These are phyloP conservation scores for Ifrita kowaldi DNA, from an alignment of 2,113 vertebrate species.

Conservation along the genomic window DNA sequence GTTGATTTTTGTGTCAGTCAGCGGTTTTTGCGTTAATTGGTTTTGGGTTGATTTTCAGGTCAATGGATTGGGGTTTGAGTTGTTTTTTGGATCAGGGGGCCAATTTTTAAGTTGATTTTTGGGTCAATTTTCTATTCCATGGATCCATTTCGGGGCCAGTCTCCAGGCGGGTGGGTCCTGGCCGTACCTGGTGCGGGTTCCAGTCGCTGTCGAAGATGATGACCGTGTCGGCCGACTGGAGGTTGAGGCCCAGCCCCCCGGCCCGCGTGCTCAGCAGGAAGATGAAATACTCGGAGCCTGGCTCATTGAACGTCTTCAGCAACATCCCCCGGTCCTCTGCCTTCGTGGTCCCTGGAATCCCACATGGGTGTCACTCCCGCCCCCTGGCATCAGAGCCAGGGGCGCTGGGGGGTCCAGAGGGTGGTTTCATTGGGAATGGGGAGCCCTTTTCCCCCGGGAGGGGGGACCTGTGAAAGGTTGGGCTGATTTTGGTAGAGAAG, in stretches of 20 bases:
- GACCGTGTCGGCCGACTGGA: slow-evolving; percentile 94
- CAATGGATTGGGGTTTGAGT: background rate
- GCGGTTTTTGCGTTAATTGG: background rate
- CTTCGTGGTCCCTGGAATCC: slow-evolving; percentile 85
- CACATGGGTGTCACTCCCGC: rapidly evolving
- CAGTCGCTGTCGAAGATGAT: slow-evolving; percentile 98
- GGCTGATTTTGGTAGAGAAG: background rate
- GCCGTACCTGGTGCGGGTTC: slow-evolving; percentile 93
- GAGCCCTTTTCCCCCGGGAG: background rate
- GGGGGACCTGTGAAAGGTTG: too few relatives aligned
- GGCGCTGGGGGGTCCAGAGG: background rate
- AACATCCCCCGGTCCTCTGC: slow-evolving; percentile 94
- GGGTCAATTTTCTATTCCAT: rapidly evolving
- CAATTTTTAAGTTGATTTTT: background rate
- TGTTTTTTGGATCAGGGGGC: background rate
- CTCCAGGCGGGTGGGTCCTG: rapidly evolving
- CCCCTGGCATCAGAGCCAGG: background rate
- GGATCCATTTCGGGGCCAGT: rapidly evolving
- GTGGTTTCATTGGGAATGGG: background rate
- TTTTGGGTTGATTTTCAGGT: background rate
- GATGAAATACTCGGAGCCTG: slow-evolving; percentile 88
- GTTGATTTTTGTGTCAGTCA: background rate
- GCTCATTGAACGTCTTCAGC: slow-evolving; percentile 94
- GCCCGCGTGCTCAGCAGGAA: slow-evolving; percentile 95
- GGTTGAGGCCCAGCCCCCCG: slow-evolving; percentile 90